These are phyloP conservation scores for Dermochelys coriacea DNA, from an alignment of 2,797 vertebrate genomes.

Conservation along the genomic window DNA sequence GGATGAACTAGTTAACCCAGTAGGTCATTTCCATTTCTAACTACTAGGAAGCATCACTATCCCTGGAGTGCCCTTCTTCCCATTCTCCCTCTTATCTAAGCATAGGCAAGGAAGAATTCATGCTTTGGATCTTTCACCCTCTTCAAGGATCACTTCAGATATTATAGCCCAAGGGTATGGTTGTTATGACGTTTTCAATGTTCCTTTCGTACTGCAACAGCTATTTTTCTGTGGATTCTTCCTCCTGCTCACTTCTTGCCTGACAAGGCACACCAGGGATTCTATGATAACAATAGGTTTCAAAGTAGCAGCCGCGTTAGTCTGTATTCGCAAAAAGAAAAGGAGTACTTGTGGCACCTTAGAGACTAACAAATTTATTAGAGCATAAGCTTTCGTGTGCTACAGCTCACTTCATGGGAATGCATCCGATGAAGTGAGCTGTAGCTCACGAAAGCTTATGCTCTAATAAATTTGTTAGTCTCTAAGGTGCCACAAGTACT, in stretches of 20 bases:
- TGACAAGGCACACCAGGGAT: background rate
- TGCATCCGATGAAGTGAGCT: too few relatives aligned
- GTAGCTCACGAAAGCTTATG: too few relatives aligned
- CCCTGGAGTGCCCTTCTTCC: background rate
- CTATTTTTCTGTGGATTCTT: background rate
- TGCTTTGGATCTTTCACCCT: background rate
- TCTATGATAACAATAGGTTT: background rate
- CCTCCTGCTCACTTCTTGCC: background rate
- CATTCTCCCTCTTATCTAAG: background rate
- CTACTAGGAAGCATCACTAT: background rate
- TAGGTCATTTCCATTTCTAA: background rate
- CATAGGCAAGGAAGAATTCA: background rate
- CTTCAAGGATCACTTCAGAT: background rate
- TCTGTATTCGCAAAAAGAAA: too few relatives aligned
- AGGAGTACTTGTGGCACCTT: too few relatives aligned
- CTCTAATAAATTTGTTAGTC: too few relatives aligned
- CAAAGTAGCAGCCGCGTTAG: too few relatives aligned
- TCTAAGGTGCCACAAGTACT: too few relatives aligned
- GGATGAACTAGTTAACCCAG: background rate
- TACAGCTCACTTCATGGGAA: too few relatives aligned
- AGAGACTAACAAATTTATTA: too few relatives aligned
- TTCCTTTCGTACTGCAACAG: conserved; percentile 7
- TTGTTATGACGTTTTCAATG: conserved; percentile 13
- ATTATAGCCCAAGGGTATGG: background rate
- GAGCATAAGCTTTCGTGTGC: too few relatives aligned